phyloP scores from a whole-genome alignment of 1,140 invertebrate species.

The Pogonomyrmex barbatus region DNA sequence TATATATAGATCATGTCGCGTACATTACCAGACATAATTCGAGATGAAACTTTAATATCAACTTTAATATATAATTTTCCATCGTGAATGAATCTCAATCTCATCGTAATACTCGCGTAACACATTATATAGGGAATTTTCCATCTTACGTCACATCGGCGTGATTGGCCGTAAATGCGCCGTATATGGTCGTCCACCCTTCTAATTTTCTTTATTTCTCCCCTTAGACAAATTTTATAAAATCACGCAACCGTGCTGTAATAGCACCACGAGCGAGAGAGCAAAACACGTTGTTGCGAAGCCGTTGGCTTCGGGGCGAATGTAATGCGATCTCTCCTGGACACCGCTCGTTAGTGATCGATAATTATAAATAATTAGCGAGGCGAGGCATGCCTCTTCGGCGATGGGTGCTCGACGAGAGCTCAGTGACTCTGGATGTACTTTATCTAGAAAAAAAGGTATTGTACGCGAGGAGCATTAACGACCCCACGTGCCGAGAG shows the following conservation, averaged over 20 bases:
- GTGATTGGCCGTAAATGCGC: conserved; percentile 4
- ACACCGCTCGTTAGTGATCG: conserved; percentile 59
- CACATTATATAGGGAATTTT: conserved; percentile 18
- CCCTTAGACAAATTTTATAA: conserved; percentile 50
- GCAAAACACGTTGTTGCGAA: conserved; percentile 22
- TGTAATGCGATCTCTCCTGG: conserved; percentile 59
- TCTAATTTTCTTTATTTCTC: conserved; percentile 42
- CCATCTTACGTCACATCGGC: conserved; percentile 14
- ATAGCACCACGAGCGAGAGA: conserved; percentile 22
- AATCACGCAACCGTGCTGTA: conserved; percentile 27
- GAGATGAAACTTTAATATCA: conserved; percentile 41
- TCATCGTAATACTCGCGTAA: conserved; percentile 53
- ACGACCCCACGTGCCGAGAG: conserved; percentile 28
- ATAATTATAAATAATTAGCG: conserved; percentile 68
- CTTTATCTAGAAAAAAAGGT: conserved; percentile 32
- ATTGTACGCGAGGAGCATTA: conserved; percentile 21
- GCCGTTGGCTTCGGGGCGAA: conserved; percentile 27
- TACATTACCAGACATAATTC: conserved; percentile 22
- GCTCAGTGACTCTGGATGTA: not conserved
- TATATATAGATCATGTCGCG: not conserved
- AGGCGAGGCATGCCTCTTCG: conserved; percentile 16
- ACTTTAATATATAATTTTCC: conserved; percentile 37
- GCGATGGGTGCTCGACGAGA: not conserved
- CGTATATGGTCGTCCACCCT: not conserved
- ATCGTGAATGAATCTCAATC: conserved; percentile 49